Base-by-base conservation (phyloP, 2,888 invertebrate species). In the Macroteleia sp. region DNA sequence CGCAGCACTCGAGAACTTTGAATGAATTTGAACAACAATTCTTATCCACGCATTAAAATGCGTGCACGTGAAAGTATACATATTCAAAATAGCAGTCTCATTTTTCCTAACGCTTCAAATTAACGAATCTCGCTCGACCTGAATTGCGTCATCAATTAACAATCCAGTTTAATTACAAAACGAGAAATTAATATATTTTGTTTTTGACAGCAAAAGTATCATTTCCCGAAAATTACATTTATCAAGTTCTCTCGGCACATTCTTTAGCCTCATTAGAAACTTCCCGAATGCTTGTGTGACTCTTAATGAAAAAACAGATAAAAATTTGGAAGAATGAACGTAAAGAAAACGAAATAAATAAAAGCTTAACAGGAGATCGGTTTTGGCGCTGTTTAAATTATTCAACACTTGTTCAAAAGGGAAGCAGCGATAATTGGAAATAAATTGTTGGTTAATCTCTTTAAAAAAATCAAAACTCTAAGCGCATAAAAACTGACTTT, bases 241-340 rank as follows among this genome's bases (percentile, higher is more conserved):
- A 59, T 59, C 74, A 74, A 50, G 28, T 59, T 20, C 36, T 62
- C 30, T 25, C 22, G 19, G 4, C 71, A 39, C 64, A 74, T 74
- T 74, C 73, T 74, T 66, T 59, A 22, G 50, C 42, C 66, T 74
- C 73, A 64, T 73, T 73, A 73, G 71, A 71, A 71, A 71, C 62
- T 71, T 62, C 71, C 39, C 39, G 14, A 12, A 16, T n/a, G 14
- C 25, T 5, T 25, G 3, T 25, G 25, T 25, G 25, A 3, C 6
- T 6, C 4, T 25, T 25, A 6, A 25, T 6, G 25, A 25, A 5
- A 25, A 25, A n/a, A n/a, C n/a, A n/a, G n/a, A n/a, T n/a, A n/a
- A n/a, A n/a, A n/a, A n/a, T n/a, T n/a, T n/a, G n/a, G n/a, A n/a
- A n/a, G n/a, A n/a, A n/a, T n/a, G n/a, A n/a, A n/a, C n/a, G n/a